Evolutionary conservation across 2,113 vertebrate genomes (phyloP).

Genomic region (Euleptes europaea): DNA sequence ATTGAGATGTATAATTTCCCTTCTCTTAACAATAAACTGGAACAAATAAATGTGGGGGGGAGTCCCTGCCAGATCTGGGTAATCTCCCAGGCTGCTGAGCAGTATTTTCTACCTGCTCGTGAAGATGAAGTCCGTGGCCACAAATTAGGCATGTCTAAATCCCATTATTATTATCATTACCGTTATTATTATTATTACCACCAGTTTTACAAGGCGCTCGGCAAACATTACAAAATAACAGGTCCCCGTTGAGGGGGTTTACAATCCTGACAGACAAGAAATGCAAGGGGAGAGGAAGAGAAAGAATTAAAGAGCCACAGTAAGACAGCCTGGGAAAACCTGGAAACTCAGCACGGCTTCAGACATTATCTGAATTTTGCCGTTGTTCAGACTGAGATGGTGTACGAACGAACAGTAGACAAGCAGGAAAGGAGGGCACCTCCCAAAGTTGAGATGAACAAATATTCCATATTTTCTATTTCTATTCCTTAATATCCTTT

Average conservation of each 20-base stretch:
- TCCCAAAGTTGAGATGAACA: background rate
- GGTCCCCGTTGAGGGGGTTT: background rate
- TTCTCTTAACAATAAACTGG: conserved; percentile 43
- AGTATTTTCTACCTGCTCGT: background rate
- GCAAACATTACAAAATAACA: background rate
- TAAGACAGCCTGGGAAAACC: no score
- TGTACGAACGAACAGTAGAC: background rate
- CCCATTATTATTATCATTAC: background rate
- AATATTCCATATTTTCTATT: no score
- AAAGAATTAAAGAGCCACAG: no score
- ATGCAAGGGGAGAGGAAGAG: background rate
- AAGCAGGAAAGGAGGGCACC: background rate
- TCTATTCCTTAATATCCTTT: no score
- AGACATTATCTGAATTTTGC: background rate
- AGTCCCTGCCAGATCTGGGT: background rate
- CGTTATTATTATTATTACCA: background rate
- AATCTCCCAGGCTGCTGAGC: background rate
- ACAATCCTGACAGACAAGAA: background rate
- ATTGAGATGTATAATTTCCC: conserved; percentile 23
- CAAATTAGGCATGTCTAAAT: background rate
- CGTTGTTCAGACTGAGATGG: background rate
- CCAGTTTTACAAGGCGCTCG: background rate
- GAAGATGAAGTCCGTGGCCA: background rate
- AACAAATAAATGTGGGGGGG: background rate
- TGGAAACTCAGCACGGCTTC: background rate